Base-by-base conservation (phyloP, 2,797 vertebrate species). In the Rhinogobio ventralis region DNA sequence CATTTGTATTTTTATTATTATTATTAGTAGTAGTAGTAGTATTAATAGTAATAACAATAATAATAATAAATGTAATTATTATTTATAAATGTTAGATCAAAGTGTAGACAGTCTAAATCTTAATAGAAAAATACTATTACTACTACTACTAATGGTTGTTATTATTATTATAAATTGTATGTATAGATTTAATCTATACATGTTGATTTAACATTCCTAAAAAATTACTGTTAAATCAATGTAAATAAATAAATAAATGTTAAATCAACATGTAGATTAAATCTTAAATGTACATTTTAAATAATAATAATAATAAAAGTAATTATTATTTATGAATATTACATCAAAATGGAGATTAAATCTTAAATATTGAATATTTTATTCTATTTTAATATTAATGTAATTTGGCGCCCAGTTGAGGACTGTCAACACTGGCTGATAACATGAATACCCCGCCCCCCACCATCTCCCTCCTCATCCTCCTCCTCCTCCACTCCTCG, bases 341-440 rank as follows among this genome's bases (percentile, higher is more conserved):
- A 19, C 42, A 72, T 72, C 3, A 49, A 57, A 57, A 25, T 33
- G 46, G 23, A 33, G 28, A 53, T 28, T 20, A 73, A 30, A 73
- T 51, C 2, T 1, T 20, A 17, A 17, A 76, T 23, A 25, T 14
- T 28, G 5, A 60, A 28, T 2, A n/a, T 76, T 39, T 57, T 17
- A 7, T 62, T 62, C 4, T 42, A 19, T 62, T 62, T 75, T 42
- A 60, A 60, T 62, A 45, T 17, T 60, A 36, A 17, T 64, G 28
- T 64, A 3, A 64, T 64, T 30, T 64, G 60, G 25, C 60, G 60
- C 25, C 57, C 25, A 64, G 33, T 77, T 42, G 55, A 60, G 14
- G 36, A 60, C 93, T 95, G 96, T 96, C 95, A 95, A 90, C 96
- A 93, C 89, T 92, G 93, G 91, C 91, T 96, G 94, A 94, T 94